Evolutionary conservation across 2,888 invertebrate species (phyloP), one percentile per base, ranked within the genome.

Genomic region (Scaeva pyrastri): DNA sequence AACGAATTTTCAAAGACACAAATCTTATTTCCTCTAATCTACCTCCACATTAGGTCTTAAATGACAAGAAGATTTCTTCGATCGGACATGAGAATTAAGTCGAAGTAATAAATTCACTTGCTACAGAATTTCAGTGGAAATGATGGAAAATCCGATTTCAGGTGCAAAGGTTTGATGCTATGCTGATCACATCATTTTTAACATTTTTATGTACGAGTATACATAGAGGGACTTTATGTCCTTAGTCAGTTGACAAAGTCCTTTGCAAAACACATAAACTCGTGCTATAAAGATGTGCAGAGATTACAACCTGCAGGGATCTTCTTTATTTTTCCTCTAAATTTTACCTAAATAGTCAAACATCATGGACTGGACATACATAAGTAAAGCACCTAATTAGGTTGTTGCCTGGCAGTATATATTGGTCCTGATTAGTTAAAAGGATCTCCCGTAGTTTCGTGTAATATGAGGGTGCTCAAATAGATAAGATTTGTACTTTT

Each of bases 231-330:
- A 11, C 14, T 71, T 41, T 16, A 39, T 31, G 23, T 31, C 6
- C n/a, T n/a, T 41, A 41, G 11, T 68, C 45, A 16, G 43, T 72
- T 84, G 79, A 71, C 62, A 75, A 71, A 66, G 31, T 74, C 45
- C 41, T 62, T 64, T 78, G 74, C 68, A 55, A 48, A 77, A 48
- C 58, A 68, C 52, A 55, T 26, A 62, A 36, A 36, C 64, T 84
- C 45, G 75, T 79, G 58, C 55, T 75, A 75, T 55, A 52, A 48
- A 75, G 84, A 85, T 85, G 66, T 52, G 10, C 19, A 26, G 7
- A 79, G 84, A 85, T 85, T 62, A 62, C 75, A 80, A 85, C 84
- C 80, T 68, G 80, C 80, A 39, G 64, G 48, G 74, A 64, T 43
- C 19, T 50, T 14, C n/a, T n/a, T n/a, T n/a, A n/a, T n/a, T n/a